phyloP scores from a whole-genome alignment of 2,888 invertebrate species.

The Drosophila nigritarsus region DNA sequence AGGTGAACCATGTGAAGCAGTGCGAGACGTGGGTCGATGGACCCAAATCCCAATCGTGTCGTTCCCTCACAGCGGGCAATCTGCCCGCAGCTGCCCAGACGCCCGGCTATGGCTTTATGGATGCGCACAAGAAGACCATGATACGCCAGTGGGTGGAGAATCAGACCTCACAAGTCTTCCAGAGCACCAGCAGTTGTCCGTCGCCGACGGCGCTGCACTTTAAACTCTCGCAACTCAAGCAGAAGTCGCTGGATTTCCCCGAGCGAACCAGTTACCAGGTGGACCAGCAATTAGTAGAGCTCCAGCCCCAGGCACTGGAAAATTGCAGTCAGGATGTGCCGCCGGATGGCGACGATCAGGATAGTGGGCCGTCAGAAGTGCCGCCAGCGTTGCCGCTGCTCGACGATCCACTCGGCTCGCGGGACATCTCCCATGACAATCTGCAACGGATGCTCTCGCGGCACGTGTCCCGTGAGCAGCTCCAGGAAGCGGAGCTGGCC shows the following conservation, averaged over 20 bases:
- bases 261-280: constrained; percentile 78
- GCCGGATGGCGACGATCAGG: constrained; percentile 89
- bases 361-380: constrained; percentile 92
- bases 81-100: constrained; percentile 81
- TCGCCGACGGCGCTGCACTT: constrained; percentile 86
- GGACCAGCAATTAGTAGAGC: constrained; percentile 85
- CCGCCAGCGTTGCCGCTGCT: constrained; percentile 93
- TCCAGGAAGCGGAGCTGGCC: constrained; percentile 85
- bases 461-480: constrained; percentile 88
- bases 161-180: constrained; percentile 92
- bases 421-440: constrained; percentile 93
- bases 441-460: constrained; percentile 87
- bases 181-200: constrained; percentile 83
- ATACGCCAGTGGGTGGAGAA: constrained; percentile 97
- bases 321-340: constrained; percentile 47
- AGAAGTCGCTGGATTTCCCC: constrained; percentile 82
- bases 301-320: constrained; percentile 37
- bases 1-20: constrained; percentile 91
- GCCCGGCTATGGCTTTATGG: constrained; percentile 94
- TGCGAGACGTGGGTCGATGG: constrained; percentile 98
- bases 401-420: constrained; percentile 91
- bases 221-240: constrained; percentile 88
- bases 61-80: constrained; percentile 85
- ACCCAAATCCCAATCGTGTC: constrained; percentile 89
- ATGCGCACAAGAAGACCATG: constrained; percentile 96